Evolutionary conservation across 2,888 invertebrate genomes (phyloP).

Genomic region (Zygaena filipendulae): DNA sequence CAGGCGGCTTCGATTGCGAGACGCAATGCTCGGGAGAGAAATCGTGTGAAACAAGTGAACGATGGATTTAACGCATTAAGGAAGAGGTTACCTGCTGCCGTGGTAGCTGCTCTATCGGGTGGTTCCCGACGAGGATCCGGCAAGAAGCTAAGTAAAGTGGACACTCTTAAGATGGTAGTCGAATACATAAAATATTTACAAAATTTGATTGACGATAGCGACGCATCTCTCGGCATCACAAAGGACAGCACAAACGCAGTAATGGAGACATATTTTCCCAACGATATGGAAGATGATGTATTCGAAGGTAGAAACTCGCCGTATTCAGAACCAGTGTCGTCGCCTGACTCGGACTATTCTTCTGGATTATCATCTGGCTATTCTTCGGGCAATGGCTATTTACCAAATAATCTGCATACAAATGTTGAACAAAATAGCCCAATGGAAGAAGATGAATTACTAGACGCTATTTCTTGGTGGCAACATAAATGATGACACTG

Average conservation of each 20-base stretch:
- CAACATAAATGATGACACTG: too few relatives aligned
- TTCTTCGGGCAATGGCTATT: slow-evolving; percentile 29
- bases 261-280: slow-evolving; percentile 21
- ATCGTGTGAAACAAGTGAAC: slow-evolving; percentile 95
- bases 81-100: slow-evolving; percentile 85
- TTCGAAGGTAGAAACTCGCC: slow-evolving; percentile 42
- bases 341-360: slow-evolving; percentile 77
- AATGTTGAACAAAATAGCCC: slow-evolving; percentile 57
- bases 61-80: slow-evolving; percentile 90
- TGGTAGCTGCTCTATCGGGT: slow-evolving; percentile 74
- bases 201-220: slow-evolving; percentile 78
- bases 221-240: slow-evolving; percentile 52
- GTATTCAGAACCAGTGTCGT: slow-evolving; percentile 64
- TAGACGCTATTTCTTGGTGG: slow-evolving; percentile 86
- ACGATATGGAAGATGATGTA: slow-evolving; percentile 48
- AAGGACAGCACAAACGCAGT: slow-evolving; percentile 13
- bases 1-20: slow-evolving; percentile 87
- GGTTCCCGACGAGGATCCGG: slow-evolving; percentile 79
- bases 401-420: slow-evolving; percentile 18
- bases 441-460: slow-evolving; percentile 84
- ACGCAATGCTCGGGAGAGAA: slow-evolving; percentile 94
- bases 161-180: slow-evolving; percentile 88
- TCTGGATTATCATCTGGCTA: slow-evolving; percentile 59
- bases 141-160: slow-evolving; percentile 91
- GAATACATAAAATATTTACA: slow-evolving; percentile 90